These are phyloP conservation scores for Scomber colias DNA, from an alignment of 2,113 vertebrate genomes.

Conservation along the genomic window DNA sequence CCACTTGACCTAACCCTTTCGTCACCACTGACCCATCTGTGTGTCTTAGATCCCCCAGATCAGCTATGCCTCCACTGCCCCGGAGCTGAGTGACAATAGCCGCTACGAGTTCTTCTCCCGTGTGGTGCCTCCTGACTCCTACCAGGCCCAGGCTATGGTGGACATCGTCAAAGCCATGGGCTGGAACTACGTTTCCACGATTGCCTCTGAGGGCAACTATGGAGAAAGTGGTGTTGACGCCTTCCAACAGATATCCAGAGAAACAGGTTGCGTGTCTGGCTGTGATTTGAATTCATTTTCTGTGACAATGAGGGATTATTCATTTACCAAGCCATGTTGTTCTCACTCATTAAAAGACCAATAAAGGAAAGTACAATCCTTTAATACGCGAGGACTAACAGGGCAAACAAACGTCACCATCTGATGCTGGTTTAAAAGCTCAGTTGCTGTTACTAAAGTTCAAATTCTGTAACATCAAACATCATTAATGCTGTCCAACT, in stretches of 20 bases:
- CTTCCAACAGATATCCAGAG: conserved; percentile 91
- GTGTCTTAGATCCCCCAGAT: conserved; percentile 90
- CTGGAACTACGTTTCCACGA: conserved; percentile 93
- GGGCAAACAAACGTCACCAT: conserved; percentile 16
- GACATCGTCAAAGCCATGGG: conserved; percentile 92
- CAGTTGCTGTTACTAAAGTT: conserved; percentile 6
- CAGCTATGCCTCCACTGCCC: conserved; percentile 93
- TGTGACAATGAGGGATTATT: conserved; percentile 45
- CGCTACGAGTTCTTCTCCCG: conserved; percentile 93
- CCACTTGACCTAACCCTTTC: conserved; percentile 35
- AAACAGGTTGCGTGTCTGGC: conserved; percentile 84
- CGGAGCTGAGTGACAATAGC: conserved; percentile 91
- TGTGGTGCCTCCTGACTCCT: conserved; percentile 92
- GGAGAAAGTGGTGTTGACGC: conserved; percentile 92
- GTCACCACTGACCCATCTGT: conserved; percentile 39
- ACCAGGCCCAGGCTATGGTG: conserved; percentile 94
- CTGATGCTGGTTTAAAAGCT: conserved; percentile 38
- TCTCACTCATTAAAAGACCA: conserved; percentile 43
- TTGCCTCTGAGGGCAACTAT: conserved; percentile 92
- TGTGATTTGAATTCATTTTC: conserved; percentile 6
- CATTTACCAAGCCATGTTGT: conserved; percentile 38
- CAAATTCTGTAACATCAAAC: conserved; percentile 26
- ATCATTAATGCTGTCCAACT: background rate
- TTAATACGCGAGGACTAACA: conserved; percentile 38
- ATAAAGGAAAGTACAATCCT: conserved; percentile 30